A percentile compares a stretch with the other conserved stretches of the same genome.
Conservation (phyloP, 2,113 vertebrate genomes). For the Salvelinus alpinus region DNA sequence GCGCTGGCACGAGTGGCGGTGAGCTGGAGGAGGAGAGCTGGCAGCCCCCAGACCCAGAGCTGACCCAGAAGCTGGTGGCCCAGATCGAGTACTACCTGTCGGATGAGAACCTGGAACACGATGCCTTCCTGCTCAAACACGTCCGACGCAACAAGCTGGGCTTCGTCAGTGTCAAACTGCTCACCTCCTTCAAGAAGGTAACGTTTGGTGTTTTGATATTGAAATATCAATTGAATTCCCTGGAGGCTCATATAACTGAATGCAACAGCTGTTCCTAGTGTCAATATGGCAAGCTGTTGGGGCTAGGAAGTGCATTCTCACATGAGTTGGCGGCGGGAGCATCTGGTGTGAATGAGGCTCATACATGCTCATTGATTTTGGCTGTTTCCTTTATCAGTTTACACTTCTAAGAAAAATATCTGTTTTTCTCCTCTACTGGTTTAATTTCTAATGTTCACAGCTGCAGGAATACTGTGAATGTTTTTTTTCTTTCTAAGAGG, state of each 20-base stretch:
- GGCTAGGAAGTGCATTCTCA: conserved; percentile 30
- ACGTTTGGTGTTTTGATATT: background rate
- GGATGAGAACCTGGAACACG: conserved; percentile 95
- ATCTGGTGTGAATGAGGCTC: conserved; percentile 43
- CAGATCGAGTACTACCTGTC: conserved; percentile 98
- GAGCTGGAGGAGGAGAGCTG: conserved; percentile 90
- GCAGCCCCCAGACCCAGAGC: conserved; percentile 87
- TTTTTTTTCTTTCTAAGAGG: background rate
- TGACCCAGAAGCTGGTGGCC: conserved; percentile 86
- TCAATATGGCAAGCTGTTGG: conserved; percentile 23
- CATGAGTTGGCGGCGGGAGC: conserved; percentile 29
- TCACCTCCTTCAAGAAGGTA: conserved; percentile 99
- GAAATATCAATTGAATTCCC: background rate
- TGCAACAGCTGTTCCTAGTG: conserved; percentile 25
- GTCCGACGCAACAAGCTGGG: conserved; percentile 94
- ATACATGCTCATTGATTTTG: conserved; percentile 17
- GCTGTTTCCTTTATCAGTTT: conserved; percentile 11
- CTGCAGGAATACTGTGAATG: background rate
- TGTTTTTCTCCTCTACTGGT: background rate
- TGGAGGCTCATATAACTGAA: background rate
- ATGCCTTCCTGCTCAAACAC: conserved; percentile 94
- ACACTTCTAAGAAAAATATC: conserved; percentile 5
- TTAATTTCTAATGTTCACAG: background rate
- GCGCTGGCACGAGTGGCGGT: conserved; percentile 80
- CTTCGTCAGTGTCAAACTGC: conserved; percentile 95